These are phyloP conservation scores for Emydocephalus ijimae DNA, from an alignment of 2,113 vertebrate genomes.

Conservation along the genomic window DNA sequence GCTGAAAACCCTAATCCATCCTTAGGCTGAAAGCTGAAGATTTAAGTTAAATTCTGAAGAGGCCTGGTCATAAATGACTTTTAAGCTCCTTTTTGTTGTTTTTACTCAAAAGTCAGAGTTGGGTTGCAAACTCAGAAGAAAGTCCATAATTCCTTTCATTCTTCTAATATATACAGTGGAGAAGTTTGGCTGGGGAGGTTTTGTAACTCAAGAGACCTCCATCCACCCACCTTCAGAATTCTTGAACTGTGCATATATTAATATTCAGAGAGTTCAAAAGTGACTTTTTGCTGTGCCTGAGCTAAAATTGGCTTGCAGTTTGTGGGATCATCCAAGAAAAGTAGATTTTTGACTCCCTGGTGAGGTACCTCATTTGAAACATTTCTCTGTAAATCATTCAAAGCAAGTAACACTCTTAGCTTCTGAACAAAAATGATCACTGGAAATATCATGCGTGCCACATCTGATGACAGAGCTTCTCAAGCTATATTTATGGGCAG, in stretches of 20 bases:
- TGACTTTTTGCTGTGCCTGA: slow-evolving; percentile 60
- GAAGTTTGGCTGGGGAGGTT: slow-evolving; percentile 49
- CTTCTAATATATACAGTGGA: slow-evolving; percentile 33
- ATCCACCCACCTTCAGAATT: slow-evolving; percentile 61
- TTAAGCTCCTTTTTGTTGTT: background rate
- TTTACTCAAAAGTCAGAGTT: background rate
- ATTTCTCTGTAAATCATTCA: slow-evolving; percentile 54
- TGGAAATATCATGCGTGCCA: slow-evolving; percentile 22
- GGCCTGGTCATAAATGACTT: background rate
- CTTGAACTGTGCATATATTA: slow-evolving; percentile 63
- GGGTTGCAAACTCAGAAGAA: slow-evolving; percentile 29
- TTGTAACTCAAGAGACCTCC: slow-evolving; percentile 63
- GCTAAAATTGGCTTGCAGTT: slow-evolving; percentile 52
- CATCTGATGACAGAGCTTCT: slow-evolving; percentile 50
- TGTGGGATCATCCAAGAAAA: slow-evolving; percentile 53
- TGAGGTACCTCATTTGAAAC: slow-evolving; percentile 48
- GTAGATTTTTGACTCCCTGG: slow-evolving; percentile 61
- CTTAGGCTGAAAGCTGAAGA: background rate
- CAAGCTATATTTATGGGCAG: slow-evolving; percentile 56
- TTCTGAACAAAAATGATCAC: slow-evolving; percentile 53
- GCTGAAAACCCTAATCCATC: background rate
- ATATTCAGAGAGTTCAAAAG: slow-evolving; percentile 57
- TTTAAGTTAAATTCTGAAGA: background rate
- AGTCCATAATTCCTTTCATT: slow-evolving; percentile 36
- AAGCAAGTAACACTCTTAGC: slow-evolving; percentile 48